phyloP scores from a whole-genome alignment of 2,113 vertebrate genomes.

The Xenus cinereus region DNA sequence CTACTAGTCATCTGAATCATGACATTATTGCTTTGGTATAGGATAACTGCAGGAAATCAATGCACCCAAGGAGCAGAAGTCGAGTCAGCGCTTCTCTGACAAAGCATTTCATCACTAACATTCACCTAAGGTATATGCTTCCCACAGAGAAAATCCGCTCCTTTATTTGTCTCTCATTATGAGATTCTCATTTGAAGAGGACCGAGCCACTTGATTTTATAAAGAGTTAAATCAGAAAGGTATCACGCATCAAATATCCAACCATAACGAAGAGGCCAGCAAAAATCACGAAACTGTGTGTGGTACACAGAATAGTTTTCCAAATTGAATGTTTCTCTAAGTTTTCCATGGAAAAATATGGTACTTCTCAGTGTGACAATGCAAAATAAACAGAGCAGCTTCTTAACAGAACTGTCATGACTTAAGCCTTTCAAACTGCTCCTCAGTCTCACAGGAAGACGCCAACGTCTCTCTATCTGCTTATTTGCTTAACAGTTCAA shows the following conservation, averaged over 20 bases:
- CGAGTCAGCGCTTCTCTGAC: neutral
- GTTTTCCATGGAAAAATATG: neutral
- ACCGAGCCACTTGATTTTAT: neutral
- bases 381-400: neutral
- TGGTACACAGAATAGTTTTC: neutral
- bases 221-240: neutral
- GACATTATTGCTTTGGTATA: rapidly evolving
- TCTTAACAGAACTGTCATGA: neutral
- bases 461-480: neutral
- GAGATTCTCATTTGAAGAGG: neutral
- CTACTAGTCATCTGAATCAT: rapidly evolving
- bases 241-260: neutral
- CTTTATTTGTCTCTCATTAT: rapidly evolving
- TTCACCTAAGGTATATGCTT: neutral
- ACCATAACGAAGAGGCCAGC: neutral
- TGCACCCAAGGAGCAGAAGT: neutral
- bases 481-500: neutral
- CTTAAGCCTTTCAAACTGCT: neutral
- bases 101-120: neutral
- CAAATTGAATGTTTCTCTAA: neutral
- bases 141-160: neutral
- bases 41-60: neutral
- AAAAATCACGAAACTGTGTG: neutral
- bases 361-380: neutral
- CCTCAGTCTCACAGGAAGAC: neutral